Conservation (phyloP, 2,888 invertebrate species). For the Bruchidius siliquastri region DNA sequence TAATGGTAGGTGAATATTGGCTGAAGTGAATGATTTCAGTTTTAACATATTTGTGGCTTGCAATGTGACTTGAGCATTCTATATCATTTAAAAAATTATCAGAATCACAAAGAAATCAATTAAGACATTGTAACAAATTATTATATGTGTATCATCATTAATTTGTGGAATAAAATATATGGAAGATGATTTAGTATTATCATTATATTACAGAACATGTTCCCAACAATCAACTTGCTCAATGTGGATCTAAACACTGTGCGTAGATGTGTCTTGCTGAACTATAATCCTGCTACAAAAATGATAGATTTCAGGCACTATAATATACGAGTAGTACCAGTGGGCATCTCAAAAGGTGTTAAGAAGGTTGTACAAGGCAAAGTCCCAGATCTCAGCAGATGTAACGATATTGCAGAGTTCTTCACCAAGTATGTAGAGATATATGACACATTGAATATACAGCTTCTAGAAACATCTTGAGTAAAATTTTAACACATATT, state of each 20-base stretch:
- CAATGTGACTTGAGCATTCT: too few species aligned
- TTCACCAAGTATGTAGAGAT: constrained; percentile 66
- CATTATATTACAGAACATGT: constrained; percentile 77
- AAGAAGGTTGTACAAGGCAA: constrained; percentile 90
- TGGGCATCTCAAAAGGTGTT: constrained; percentile 84
- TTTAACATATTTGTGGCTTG: too few species aligned
- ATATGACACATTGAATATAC: background rate
- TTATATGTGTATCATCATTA: too few species aligned
- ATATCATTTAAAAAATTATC: too few species aligned
- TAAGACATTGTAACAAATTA: too few species aligned
- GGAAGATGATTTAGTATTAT: background rate
- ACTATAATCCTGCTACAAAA: constrained; percentile 81
- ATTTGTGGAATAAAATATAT: too few species aligned
- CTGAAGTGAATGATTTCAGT: too few species aligned
- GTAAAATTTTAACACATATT: too few species aligned
- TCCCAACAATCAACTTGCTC: constrained; percentile 92
- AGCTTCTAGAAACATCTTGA: background rate
- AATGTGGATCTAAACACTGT: constrained; percentile 84
- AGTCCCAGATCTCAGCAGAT: constrained; percentile 83
- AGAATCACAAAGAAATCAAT: too few species aligned
- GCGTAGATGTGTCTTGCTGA: constrained; percentile 83
- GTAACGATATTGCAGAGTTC: constrained; percentile 83
- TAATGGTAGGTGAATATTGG: too few species aligned
- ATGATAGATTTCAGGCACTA: constrained; percentile 91
- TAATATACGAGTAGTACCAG: constrained; percentile 86